These are phyloP conservation scores for Clepsis dumicolana DNA, from an alignment of 2,888 invertebrate genomes.

Conservation along the genomic window DNA sequence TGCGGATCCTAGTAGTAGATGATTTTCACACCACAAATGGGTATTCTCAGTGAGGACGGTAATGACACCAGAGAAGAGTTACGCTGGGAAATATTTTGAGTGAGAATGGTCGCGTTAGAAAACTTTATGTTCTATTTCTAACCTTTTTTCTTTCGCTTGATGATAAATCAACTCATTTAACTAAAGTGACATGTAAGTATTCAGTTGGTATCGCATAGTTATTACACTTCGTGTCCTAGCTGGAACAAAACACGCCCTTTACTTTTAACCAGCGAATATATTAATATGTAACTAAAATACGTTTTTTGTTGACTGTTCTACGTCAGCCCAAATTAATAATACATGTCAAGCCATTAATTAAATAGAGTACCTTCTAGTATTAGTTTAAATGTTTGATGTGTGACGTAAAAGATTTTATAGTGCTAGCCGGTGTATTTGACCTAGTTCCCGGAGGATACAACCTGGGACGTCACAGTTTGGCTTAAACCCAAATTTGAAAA, in stretches of 20 bases:
- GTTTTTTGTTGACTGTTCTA: background rate
- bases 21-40: slow-evolving; percentile 7
- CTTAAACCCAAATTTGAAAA: slow-evolving; percentile 71
- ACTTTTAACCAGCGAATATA: too few relatives aligned
- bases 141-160: too few relatives aligned
- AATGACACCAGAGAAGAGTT: background rate
- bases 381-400: slow-evolving; percentile 44
- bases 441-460: slow-evolving; percentile 67
- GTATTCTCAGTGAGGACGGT: background rate
- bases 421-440: slow-evolving; percentile 69
- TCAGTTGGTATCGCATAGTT: too few relatives aligned
- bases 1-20: slow-evolving; percentile 7
- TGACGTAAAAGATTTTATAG: slow-evolving; percentile 52
- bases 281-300: background rate
- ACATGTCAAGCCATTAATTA: slow-evolving; percentile 16
- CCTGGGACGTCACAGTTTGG: slow-evolving; percentile 72
- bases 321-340: slow-evolving; percentile 1
- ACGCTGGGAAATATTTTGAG: background rate
- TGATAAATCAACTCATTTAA: too few relatives aligned
- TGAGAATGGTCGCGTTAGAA: background rate
- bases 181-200: too few relatives aligned
- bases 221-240: too few relatives aligned
- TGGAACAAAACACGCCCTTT: too few relatives aligned
- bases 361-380: slow-evolving; percentile 21
- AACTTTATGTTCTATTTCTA: too few relatives aligned